Percentiles rank a stretch among this genome's conserved stretches.
These are phyloP conservation scores for Saccostrea cuccullata DNA, from an alignment of 1,140 invertebrate genomes.

Conservation along the genomic window DNA sequence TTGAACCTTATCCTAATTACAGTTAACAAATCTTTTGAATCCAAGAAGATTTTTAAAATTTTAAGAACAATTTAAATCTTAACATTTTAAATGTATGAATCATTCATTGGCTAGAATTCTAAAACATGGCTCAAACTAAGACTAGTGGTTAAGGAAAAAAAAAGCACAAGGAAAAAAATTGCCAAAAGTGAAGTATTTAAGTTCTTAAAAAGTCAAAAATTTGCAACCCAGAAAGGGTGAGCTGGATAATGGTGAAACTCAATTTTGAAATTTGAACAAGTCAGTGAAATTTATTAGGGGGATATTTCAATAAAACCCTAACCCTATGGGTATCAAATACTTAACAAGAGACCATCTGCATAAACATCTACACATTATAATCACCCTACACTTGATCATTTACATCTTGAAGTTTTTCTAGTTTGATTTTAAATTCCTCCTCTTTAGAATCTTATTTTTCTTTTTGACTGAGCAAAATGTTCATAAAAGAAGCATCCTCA, in stretches of 20 bases:
- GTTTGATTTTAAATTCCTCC: neutral
- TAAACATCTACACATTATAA: neutral
- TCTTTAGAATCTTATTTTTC: neutral
- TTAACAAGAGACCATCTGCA: neutral
- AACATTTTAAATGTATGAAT: slow-evolving; percentile 37
- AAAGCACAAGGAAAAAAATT: neutral
- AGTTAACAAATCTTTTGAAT: slow-evolving; percentile 29
- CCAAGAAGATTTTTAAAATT: neutral
- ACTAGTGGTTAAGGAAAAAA: neutral
- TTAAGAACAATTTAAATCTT: slow-evolving; percentile 30
- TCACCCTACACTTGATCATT: neutral
- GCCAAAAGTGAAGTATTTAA: slow-evolving; percentile 3
- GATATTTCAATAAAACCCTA: neutral
- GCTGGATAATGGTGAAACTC: neutral
- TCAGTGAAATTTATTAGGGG: neutral
- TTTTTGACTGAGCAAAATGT: too few species aligned
- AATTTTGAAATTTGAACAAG: slow-evolving; percentile 16
- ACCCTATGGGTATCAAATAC: slow-evolving; percentile 2
- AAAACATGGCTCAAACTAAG: neutral
- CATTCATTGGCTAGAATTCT: neutral
- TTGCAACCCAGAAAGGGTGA: neutral
- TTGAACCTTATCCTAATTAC: slow-evolving; percentile 30
- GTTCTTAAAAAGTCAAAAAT: neutral
- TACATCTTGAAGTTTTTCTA: slow-evolving; percentile 4
- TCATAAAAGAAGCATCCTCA: too few species aligned